Evolutionary conservation across 2,888 invertebrate genomes (phyloP).

Genomic region (Coenonympha glycerion): DNA sequence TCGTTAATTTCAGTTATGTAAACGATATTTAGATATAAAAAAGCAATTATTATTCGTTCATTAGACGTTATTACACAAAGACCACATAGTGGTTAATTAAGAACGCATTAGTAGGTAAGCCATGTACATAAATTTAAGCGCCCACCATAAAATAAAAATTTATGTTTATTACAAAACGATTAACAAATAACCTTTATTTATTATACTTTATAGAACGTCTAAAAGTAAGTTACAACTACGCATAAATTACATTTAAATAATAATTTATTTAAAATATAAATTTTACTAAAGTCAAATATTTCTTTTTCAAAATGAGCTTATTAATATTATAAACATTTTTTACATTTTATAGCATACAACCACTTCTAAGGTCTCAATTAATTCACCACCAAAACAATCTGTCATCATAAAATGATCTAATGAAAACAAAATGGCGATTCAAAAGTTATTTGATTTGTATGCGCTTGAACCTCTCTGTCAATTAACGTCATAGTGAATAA

Average conservation of each 20-base stretch:
- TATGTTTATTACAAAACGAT: conserved; percentile 11
- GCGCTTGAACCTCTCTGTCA: conserved; percentile 34
- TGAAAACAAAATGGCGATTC: conserved; percentile 32
- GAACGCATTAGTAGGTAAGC: conserved; percentile 8
- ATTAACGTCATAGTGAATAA: conserved; percentile 37
- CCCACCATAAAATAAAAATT: conserved; percentile 13
- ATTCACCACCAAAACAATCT: conserved; percentile 29
- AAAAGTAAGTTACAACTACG: conserved; percentile 7
- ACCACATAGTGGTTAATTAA: conserved; percentile 12
- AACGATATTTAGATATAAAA: neutral
- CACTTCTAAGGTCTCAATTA: conserved; percentile 14
- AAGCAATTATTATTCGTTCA: conserved; percentile 7
- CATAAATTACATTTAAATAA: conserved; percentile 10
- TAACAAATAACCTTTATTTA: conserved; percentile 12
- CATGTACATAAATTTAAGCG: conserved; percentile 9
- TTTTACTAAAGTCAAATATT: conserved; percentile 8
- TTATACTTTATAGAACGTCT: neutral
- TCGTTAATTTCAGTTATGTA: too few species aligned
- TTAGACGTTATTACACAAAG: neutral
- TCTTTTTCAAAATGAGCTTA: conserved; percentile 1
- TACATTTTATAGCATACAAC: neutral
- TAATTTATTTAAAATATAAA: too few species aligned
- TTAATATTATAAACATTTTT: conserved; percentile 23
- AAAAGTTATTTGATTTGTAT: conserved; percentile 21
- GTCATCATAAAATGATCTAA: conserved; percentile 31